Base-by-base conservation (phyloP, 2,113 vertebrate genomes). In the Elaphurus davidianus region DNA sequence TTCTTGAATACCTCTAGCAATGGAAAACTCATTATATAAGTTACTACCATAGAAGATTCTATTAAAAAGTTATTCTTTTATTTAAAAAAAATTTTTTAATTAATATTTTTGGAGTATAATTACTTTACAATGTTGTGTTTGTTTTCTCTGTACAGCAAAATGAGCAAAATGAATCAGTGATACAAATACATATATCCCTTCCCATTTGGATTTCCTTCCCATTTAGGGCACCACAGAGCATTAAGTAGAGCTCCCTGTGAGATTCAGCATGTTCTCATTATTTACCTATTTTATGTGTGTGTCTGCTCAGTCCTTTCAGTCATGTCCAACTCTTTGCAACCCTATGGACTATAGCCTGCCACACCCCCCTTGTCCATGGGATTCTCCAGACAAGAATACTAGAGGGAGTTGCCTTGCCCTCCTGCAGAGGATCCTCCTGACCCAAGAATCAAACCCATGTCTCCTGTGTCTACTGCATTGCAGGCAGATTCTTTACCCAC, bases 351-450 rank as follows among this genome's bases (percentile, higher is more conserved):
- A 23, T 43, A 43, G 11, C 71, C 36, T 43, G 21, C 23, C 36
- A 43, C 0, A 1, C 12, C 14, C 36, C 36, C 40, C 21, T 76
- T 14, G 25, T 14, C 71, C 5, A 40, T 1, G 36, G 36, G 21
- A 40, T 74, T 74, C 36, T 40, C 67, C 23, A 76, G 23, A 43
- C 71, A 76, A 43, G 71, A 43, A 27, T 43, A 76, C 23, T 76
- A 36, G 71, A 76, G 23, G 43, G 71, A 43, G 40, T 76, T 43
- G 11, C 71, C 23, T 25, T 76, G 71, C 71, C 71, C 36, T 76
- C 40, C 71, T 7, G 36, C 71, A 76, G 12, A 43, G 23, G 71
- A 76, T 43, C 36, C 15, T 76, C 36, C 71, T 76, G 40, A 76
- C 25, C 36, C 25, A 27, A 76, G 71, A 27, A 76, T 43, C 40